Conservation (phyloP, 2,888 invertebrate genomes). For the Clunio marinus region DNA sequence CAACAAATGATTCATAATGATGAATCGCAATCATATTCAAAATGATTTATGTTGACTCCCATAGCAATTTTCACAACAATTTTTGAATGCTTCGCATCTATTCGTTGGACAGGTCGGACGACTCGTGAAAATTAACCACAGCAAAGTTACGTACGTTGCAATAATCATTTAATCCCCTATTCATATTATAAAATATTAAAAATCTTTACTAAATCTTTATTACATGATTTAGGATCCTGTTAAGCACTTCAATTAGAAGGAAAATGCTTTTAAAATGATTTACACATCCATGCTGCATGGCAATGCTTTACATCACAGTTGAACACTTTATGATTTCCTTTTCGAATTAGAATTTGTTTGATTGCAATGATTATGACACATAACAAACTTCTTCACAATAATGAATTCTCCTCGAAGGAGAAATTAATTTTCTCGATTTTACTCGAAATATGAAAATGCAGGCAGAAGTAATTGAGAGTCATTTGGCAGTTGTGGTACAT, state of each 20-base stretch:
- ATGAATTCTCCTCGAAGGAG: too few relatives aligned
- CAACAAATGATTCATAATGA: constrained; percentile 37
- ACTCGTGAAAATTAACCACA: constrained; percentile 1
- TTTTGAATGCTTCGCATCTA: background rate
- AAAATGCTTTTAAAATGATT: constrained; percentile 9
- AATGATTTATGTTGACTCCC: constrained; percentile 28
- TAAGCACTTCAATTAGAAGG: constrained; percentile 9
- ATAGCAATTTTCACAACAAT: background rate
- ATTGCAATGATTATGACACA: background rate
- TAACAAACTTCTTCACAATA: too few relatives aligned
- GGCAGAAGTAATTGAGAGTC: constrained; percentile 35
- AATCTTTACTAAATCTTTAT: constrained; percentile 31
- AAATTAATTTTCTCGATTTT: too few relatives aligned
- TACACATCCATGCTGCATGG: constrained; percentile 9
- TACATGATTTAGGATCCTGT: constrained; percentile 25
- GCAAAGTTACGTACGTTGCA: background rate
- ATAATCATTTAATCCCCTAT: constrained; percentile 24
- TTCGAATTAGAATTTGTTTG: background rate
- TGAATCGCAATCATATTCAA: constrained; percentile 13
- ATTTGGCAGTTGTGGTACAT: constrained; percentile 37
- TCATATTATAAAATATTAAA: constrained; percentile 24
- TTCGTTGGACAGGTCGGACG: background rate
- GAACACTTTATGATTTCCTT: constrained; percentile 37
- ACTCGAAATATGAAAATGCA: constrained; percentile 13
- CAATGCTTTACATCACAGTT: constrained; percentile 1